A percentile compares a stretch with the other conserved stretches of the same genome.
Conservation (phyloP, 2,113 vertebrate species). For the Reinhardtius hippoglossoides region DNA sequence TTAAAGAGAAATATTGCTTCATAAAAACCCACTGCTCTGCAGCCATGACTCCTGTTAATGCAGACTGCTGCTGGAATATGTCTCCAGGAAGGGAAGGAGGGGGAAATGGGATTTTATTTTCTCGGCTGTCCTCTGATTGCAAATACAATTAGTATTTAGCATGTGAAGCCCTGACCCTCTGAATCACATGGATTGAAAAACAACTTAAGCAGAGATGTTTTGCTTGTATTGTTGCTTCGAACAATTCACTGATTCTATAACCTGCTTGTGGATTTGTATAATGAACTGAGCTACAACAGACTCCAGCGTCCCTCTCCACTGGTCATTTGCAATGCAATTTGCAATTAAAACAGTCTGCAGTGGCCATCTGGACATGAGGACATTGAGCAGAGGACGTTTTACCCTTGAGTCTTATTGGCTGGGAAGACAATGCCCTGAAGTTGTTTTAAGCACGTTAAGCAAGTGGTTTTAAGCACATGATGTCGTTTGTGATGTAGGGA, state of each 20-base stretch:
- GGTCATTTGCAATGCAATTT: constrained; percentile 69
- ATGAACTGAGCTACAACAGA: constrained; percentile 21
- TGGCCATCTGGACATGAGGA: constrained; percentile 64
- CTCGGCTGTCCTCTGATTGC: constrained; percentile 44
- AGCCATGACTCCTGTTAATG: constrained; percentile 66
- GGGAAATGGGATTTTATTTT: constrained; percentile 44
- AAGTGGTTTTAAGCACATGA: too few relatives aligned
- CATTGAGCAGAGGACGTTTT: constrained; percentile 42
- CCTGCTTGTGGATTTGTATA: constrained; percentile 22
- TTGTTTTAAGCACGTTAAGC: neutral
- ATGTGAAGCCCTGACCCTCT: constrained; percentile 39
- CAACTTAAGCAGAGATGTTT: constrained; percentile 41
- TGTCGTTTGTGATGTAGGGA: too few relatives aligned
- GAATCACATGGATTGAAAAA: constrained; percentile 37
- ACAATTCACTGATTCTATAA: neutral
- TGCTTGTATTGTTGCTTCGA: constrained; percentile 33
- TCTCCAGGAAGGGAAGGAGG: constrained; percentile 41
- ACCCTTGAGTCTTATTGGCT: constrained; percentile 46
- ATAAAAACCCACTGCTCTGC: constrained; percentile 70
- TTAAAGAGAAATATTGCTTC: constrained; percentile 83
- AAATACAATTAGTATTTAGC: constrained; percentile 61
- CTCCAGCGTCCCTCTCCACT: constrained; percentile 20
- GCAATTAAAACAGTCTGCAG: constrained; percentile 61
- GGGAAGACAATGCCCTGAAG: neutral
- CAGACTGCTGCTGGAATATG: constrained; percentile 45